A percentile compares a stretch with the other conserved stretches of the same genome.
These are phyloP conservation scores for Cladorhizidae sp. DNA, from an alignment of 37 sponge, comb jelly and placozoan genomes.

Conservation along the genomic window DNA sequence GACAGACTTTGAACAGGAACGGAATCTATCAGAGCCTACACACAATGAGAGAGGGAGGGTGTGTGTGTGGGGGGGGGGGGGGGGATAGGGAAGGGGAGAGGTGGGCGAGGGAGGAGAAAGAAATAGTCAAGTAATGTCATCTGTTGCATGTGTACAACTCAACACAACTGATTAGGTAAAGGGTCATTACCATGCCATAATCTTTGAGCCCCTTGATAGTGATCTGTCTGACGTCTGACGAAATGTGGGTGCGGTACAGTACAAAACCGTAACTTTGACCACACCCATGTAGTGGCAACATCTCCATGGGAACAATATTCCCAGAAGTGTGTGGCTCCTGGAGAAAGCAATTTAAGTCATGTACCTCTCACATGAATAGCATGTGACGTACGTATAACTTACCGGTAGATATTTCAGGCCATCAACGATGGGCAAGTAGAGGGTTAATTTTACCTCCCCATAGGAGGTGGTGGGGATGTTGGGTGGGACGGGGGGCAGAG, in stretches of 20 bases:
- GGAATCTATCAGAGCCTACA: too few species aligned
- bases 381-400: conserved; percentile 15
- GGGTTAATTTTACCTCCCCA: conserved; percentile 30
- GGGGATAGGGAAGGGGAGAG: too few species aligned
- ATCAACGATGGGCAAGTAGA: conserved; percentile 25
- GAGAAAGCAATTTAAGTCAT: neutral
- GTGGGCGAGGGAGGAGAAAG: too few species aligned
- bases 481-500: conserved; percentile 33
- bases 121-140: too few species aligned
- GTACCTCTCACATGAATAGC: neutral
- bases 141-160: too few species aligned
- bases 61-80: too few species aligned
- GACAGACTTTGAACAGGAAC: too few species aligned
- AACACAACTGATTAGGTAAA: too few species aligned
- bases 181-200: conserved; percentile 62
- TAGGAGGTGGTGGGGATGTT: conserved; percentile 10
- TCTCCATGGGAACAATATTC: conserved; percentile 78
- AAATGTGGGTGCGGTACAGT: conserved; percentile 65
- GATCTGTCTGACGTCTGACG: conserved; percentile 18
- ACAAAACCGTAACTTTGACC: conserved; percentile 88
- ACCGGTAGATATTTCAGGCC: conserved; percentile 27
- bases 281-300: conserved; percentile 38
- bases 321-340: conserved; percentile 38
- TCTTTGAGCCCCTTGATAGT: conserved; percentile 57
- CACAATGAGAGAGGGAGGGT: too few species aligned